Percentiles rank a stretch among this genome's conserved stretches.
phyloP scores from a whole-genome alignment of 1,140 invertebrate genomes.

The Lepidurus couesii region DNA sequence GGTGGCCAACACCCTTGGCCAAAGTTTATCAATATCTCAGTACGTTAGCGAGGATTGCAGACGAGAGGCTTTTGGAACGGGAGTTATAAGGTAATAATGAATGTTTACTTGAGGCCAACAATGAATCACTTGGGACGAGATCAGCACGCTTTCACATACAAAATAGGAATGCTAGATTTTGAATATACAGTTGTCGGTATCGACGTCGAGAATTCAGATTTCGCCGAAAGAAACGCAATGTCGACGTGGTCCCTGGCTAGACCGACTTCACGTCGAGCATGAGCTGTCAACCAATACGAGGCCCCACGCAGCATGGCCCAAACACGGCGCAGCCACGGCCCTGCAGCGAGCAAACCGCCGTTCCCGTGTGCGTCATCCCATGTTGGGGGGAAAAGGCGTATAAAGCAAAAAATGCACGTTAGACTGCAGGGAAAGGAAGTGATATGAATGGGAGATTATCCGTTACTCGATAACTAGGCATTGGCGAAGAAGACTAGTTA shows the following conservation, averaged over 20 bases:
- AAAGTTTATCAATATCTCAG: not conserved
- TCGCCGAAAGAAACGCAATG: slow-evolving; percentile 21
- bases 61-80: not conserved
- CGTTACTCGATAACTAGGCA: too few relatives aligned
- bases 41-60: too few relatives aligned
- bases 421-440: not conserved
- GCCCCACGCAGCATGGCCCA: not conserved
- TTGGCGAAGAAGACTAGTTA: too few relatives aligned
- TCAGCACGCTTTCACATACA: not conserved
- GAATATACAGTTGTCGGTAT: not conserved
- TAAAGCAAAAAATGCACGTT: not conserved
- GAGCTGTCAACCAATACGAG: slow-evolving; percentile 17
- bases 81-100: not conserved
- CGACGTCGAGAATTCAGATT: slow-evolving; percentile 8
- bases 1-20: slow-evolving; percentile 5
- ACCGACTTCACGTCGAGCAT: not conserved
- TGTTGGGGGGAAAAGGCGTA: not conserved
- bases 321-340: not conserved
- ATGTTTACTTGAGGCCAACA: not conserved
- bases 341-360: not conserved
- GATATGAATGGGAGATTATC: too few relatives aligned
- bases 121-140: not conserved
- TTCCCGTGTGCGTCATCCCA: not conserved
- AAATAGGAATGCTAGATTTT: slow-evolving; percentile 8
- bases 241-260: slow-evolving; percentile 5